Conservation (phyloP, 2,797 vertebrate genomes). For the Artibeus lituratus region DNA sequence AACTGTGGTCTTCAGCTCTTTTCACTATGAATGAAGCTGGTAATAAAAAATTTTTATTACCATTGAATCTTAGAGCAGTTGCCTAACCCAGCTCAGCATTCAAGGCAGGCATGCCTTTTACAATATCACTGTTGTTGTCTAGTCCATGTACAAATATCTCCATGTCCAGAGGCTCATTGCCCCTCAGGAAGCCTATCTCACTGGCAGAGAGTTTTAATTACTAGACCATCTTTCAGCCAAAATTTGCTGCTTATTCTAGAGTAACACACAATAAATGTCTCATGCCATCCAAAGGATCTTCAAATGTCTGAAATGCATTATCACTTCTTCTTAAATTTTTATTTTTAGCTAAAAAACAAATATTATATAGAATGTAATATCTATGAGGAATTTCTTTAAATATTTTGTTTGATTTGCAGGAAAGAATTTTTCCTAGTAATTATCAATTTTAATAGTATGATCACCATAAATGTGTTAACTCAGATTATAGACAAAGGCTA, state of each 20-base stretch:
- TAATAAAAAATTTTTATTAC: conserved; percentile 50
- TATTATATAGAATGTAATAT: neutral
- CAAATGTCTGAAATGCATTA: neutral
- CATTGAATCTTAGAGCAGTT: neutral
- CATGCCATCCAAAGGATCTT: neutral
- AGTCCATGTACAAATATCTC: neutral
- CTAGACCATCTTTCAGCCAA: neutral
- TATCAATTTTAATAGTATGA: neutral
- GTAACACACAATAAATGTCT: neutral
- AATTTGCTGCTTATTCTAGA: neutral
- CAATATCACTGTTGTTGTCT: neutral
- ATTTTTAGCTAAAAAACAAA: neutral
- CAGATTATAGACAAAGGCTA: neutral
- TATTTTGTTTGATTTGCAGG: neutral
- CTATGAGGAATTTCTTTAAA: neutral
- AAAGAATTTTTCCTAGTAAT: neutral
- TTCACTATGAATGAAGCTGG: conserved; percentile 29
- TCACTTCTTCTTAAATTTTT: neutral
- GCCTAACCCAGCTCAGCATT: neutral
- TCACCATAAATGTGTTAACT: neutral
- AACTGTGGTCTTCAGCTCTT: conserved; percentile 14
- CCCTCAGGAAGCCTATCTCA: neutral
- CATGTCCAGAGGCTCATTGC: neutral
- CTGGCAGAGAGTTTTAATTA: neutral
- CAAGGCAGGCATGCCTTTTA: neutral